Evolutionary conservation across 2,113 vertebrate species (phyloP).

Genomic region (Anhinga anhinga): DNA sequence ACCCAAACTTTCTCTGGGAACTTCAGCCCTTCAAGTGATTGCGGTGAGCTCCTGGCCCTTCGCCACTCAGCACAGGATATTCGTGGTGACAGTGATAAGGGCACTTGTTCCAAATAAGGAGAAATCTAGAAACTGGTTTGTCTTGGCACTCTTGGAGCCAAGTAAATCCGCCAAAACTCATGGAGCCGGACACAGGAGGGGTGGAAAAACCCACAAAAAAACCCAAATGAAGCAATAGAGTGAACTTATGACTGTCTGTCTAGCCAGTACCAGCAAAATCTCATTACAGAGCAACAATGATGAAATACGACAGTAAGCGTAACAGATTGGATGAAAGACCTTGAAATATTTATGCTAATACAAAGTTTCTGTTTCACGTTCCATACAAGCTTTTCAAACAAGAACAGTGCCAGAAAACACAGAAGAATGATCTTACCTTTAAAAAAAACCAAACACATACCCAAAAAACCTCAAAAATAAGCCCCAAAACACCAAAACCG

Average conservation of each 20-base stretch:
- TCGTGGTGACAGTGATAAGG: conserved; percentile 8
- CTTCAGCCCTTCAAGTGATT: neutral
- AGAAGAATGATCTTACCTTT: neutral
- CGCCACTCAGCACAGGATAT: neutral
- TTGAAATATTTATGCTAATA: neutral
- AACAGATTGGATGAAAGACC: neutral
- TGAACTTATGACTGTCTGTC: conserved; percentile 22
- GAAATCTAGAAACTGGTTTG: neutral
- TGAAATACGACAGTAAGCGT: neutral
- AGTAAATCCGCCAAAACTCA: neutral
- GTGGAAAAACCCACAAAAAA: neutral
- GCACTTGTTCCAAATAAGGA: neutral
- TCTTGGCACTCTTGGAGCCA: neutral
- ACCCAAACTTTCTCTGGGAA: neutral
- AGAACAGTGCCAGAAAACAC: neutral
- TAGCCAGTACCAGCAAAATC: neutral
- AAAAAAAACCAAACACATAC: neutral
- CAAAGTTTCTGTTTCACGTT: neutral
- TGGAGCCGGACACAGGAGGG: fast-evolving
- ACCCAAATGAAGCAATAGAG: neutral
- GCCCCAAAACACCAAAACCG: neutral
- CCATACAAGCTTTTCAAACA: neutral
- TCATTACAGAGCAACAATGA: neutral
- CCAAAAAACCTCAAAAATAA: no score
- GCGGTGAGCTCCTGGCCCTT: neutral